phyloP scores from a whole-genome alignment of 2,797 vertebrate species.

The Ptychobarbus kaznakovi region DNA sequence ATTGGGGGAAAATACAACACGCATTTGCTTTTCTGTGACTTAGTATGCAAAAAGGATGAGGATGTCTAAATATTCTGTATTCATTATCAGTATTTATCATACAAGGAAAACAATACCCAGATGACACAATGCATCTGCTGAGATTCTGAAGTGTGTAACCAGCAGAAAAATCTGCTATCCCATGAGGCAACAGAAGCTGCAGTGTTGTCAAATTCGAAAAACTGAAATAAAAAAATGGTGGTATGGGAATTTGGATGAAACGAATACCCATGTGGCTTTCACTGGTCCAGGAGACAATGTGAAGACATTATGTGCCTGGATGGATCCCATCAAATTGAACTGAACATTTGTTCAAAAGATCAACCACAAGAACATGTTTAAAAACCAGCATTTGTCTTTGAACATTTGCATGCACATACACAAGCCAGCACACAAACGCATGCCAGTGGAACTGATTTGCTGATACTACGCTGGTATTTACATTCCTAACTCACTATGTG shows the following conservation, averaged over 20 bases:
- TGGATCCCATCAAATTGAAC: not conserved
- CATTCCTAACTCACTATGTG: constrained; percentile 37
- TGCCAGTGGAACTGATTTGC: constrained; percentile 28
- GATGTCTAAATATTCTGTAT: not conserved
- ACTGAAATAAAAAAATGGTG: not conserved
- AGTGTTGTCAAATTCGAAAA: constrained; percentile 1
- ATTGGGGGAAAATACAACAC: not conserved
- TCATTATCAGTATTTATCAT: not conserved
- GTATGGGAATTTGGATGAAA: not conserved
- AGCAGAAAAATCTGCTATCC: not conserved
- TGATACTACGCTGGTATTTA: constrained; percentile 48
- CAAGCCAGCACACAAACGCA: constrained; percentile 30
- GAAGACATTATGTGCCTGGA: not conserved
- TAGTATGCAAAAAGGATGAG: not conserved
- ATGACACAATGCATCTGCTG: constrained; percentile 22
- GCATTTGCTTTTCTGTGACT: not conserved
- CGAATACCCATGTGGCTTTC: not conserved
- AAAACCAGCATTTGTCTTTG: constrained; percentile 5
- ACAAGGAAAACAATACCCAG: constrained; percentile 8
- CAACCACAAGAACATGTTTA: constrained; percentile 10
- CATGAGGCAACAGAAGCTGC: not conserved
- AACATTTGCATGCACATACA: constrained; percentile 8
- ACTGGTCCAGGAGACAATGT: not conserved
- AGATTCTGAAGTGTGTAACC: not conserved
- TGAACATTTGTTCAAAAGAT: constrained; percentile 20